Evolutionary conservation across 2,888 invertebrate genomes (phyloP), one percentile per base, ranked within the genome.

Genomic region (Nyleta sp.): DNA sequence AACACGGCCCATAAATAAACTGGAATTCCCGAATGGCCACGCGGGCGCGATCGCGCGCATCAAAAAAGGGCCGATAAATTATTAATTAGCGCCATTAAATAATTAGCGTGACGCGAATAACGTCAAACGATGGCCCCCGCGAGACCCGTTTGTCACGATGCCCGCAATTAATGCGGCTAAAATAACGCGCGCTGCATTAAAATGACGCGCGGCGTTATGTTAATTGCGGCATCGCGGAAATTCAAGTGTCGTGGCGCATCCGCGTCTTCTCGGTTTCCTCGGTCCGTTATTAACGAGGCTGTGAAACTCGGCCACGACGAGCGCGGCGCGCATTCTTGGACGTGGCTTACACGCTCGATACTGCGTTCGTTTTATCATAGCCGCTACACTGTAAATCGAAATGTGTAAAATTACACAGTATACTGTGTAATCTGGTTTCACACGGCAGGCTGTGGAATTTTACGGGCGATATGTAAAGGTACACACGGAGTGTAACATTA

Each of bases 161-260:
- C 38, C 35, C 67, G 50, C 74, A 55, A 75, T 75, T 68, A 75
- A 75, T 70, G 31, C 53, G 44, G 68, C 52, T 38, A 44, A 65
- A 77, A 68, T 50, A 67, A 33, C 57, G 57, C 59, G 50, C 20
- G 24, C 42, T 53, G 82, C 82, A 81, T 85, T 84, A 81, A 84
- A 86, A 84, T 84, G 83, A 83, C 81, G 80, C 80, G 80, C 70
- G 71, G 79, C 78, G 80, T 84, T 84, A 83, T 82, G 82, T 75
- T 81, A 82, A 86, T 86, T 84, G 82, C 81, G 81, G 81, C 82
- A 86, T 86, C 83, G 82, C 81, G 81, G 81, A 83, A 83, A 82
- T 82, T 80, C 72, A 81, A 78, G 78, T 75, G 79, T 78, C 68
- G 57, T 70, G 73, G 52, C 73, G 52, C 62, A 55, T 72, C 71